phyloP scores from a whole-genome alignment of 2,797 vertebrate genomes.

The Sebastes cheni region DNA sequence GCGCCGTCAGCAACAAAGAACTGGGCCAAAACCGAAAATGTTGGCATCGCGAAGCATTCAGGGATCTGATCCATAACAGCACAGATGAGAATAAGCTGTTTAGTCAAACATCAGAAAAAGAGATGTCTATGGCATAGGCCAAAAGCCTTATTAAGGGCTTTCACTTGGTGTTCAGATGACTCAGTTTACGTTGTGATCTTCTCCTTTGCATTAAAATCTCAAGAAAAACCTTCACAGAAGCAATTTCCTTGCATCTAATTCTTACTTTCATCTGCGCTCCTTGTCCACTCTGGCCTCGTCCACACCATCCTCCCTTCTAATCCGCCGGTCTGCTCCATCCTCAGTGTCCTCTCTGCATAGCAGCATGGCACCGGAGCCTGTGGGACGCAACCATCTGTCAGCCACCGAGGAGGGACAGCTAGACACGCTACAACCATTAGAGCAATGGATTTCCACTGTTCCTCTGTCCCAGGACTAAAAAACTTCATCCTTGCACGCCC shows the following conservation, averaged over 20 bases:
- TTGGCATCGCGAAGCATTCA: slow-evolving; percentile 36
- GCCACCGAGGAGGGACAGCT: slow-evolving; percentile 33
- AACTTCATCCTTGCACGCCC: slow-evolving; percentile 23
- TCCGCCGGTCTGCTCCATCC: slow-evolving; percentile 40
- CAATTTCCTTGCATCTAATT: neutral
- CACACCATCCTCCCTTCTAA: slow-evolving; percentile 27
- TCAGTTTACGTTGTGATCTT: neutral
- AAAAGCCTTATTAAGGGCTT: neutral
- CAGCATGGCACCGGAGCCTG: slow-evolving; percentile 45
- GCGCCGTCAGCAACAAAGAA: slow-evolving; percentile 20
- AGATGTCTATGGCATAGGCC: neutral
- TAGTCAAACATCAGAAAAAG: slow-evolving; percentile 33
- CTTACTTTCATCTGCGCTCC: neutral
- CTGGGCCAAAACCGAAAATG: slow-evolving; percentile 42
- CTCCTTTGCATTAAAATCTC: neutral
- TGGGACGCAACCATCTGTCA: slow-evolving; percentile 66
- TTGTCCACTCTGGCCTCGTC: slow-evolving; percentile 41
- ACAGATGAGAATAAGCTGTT: slow-evolving; percentile 46
- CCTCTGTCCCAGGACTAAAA: slow-evolving; percentile 25
- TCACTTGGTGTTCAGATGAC: slow-evolving; percentile 1
- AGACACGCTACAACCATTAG: slow-evolving; percentile 64
- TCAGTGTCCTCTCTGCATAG: slow-evolving; percentile 33
- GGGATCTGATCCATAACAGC: slow-evolving; percentile 52
- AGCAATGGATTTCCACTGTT: slow-evolving; percentile 69
- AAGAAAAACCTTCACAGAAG: slow-evolving; percentile 2